Percentiles rank a stretch among this genome's conserved stretches.
phyloP scores from a whole-genome alignment of 2,888 invertebrate genomes.

The Apodemia duryi region DNA sequence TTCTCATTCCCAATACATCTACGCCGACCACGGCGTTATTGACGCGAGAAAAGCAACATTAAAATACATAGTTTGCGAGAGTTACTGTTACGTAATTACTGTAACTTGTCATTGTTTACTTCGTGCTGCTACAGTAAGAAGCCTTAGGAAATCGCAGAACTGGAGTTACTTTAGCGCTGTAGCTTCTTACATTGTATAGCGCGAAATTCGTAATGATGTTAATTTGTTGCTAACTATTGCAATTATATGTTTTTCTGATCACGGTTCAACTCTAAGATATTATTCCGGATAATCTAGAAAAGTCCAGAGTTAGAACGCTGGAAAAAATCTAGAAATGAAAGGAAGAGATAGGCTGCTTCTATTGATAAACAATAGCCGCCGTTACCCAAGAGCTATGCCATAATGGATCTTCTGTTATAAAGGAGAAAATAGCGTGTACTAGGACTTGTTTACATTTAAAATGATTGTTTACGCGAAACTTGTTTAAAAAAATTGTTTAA shows the following conservation, averaged over 20 bases:
- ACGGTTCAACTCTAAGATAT: background rate
- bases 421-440: too few species aligned
- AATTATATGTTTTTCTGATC: background rate
- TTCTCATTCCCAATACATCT: too few species aligned
- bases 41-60: background rate
- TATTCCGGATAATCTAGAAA: too few species aligned
- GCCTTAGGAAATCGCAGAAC: constrained; percentile 11
- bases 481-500: too few species aligned
- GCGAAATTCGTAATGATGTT: background rate
- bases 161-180: background rate
- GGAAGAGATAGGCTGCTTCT: too few species aligned
- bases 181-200: background rate
- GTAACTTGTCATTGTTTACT: background rate
- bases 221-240: background rate
- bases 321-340: too few species aligned
- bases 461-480: too few species aligned
- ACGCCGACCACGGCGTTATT: background rate
- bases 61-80: background rate
- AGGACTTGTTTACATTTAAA: too few species aligned
- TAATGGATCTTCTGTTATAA: too few species aligned
- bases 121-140: background rate
- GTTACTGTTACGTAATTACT: background rate
- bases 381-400: too few species aligned
- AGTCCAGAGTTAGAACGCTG: too few species aligned
- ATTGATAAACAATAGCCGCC: too few species aligned